These are phyloP conservation scores for Caradrina kadenii DNA, from an alignment of 2,888 invertebrate species.

Conservation along the genomic window DNA sequence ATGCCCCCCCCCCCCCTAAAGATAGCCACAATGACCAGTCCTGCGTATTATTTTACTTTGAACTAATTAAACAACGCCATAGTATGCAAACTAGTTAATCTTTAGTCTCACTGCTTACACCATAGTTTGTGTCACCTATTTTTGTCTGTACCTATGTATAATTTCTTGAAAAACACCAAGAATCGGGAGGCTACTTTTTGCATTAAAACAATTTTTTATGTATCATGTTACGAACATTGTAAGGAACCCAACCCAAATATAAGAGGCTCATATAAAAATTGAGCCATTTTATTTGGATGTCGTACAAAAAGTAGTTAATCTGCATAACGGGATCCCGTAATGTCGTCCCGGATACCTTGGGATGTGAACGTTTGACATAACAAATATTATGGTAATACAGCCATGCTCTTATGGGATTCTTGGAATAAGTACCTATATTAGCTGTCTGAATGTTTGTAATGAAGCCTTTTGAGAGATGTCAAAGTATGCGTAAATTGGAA, in stretches of 20 bases:
- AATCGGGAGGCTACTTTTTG: neutral
- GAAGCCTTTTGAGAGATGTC: slow-evolving; percentile 15
- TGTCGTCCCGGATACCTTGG: slow-evolving; percentile 45
- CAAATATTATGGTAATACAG: slow-evolving; percentile 68
- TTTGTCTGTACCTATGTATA: too few relatives aligned
- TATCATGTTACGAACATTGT: slow-evolving; percentile 18
- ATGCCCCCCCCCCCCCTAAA: too few relatives aligned
- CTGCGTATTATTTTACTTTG: too few relatives aligned
- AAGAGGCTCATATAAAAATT: slow-evolving; percentile 53
- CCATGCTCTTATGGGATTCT: slow-evolving; percentile 42
- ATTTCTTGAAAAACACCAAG: too few relatives aligned
- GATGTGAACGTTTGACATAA: slow-evolving; percentile 65
- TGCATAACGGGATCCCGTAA: slow-evolving; percentile 73
- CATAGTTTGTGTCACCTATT: too few relatives aligned
- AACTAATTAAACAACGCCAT: too few relatives aligned
- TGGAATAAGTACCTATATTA: slow-evolving; percentile 36
- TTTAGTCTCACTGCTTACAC: too few relatives aligned
- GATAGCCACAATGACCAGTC: too few relatives aligned
- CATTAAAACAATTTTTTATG: neutral
- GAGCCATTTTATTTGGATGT: slow-evolving; percentile 68
- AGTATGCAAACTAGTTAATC: too few relatives aligned
- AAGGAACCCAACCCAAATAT: slow-evolving; percentile 54
- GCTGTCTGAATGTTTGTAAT: slow-evolving; percentile 35
- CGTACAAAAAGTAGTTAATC: slow-evolving; percentile 77
- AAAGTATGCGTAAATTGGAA: slow-evolving; percentile 7